Evolutionary conservation across 2,113 vertebrate species (phyloP), one percentile per base, ranked within the genome.

Genomic region (Microcebus lehilahytsara): DNA sequence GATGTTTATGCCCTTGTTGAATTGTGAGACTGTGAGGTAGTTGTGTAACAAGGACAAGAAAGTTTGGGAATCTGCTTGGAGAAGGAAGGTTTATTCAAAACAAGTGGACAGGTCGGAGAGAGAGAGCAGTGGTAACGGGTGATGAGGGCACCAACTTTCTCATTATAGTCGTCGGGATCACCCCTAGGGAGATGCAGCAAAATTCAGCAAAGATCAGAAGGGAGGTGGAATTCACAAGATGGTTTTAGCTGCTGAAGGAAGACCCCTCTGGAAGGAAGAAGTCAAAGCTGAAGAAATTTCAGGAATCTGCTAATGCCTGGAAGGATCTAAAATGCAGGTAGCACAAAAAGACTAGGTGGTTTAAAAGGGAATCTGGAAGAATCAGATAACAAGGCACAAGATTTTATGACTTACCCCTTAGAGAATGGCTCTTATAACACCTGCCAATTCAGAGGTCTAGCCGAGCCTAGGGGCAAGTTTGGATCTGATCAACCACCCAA

Each of bases 1-100:
- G 92, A 80, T 87, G 72, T 56, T 51, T 37, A 23, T 30, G 91
- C 91, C 90, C 60, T 75, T 58, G 93, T 19, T 96, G 42, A 83
- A 62, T 19, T 22, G 60, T 37, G 69, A 71, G 80, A 78, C 14
- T 83, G 78, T 96, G 97, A 98, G 98, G 97, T 97, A 98, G 98
- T 72, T 91, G 84, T 97, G 77, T 67, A 91, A 96, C 84, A 56
- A 96, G 94, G 92, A 95, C 72, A 88, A 74, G 51, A 62, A 88
- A 71, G 66, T 23, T 80, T 71, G 46, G 89, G 56, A 74, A 53
- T 71, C 46, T 49, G 85, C 72, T 67, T 56, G 53, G 75, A 74
- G 42, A 85, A 89, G 32, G 75, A 89, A 72, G 56, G 25, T 74
- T 85, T 40, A 25, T 80, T 91, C 81, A 66, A 66, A 87, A 93